Base-by-base conservation (phyloP, 2,797 vertebrate species). In the Aselliscus stoliczkanus region DNA sequence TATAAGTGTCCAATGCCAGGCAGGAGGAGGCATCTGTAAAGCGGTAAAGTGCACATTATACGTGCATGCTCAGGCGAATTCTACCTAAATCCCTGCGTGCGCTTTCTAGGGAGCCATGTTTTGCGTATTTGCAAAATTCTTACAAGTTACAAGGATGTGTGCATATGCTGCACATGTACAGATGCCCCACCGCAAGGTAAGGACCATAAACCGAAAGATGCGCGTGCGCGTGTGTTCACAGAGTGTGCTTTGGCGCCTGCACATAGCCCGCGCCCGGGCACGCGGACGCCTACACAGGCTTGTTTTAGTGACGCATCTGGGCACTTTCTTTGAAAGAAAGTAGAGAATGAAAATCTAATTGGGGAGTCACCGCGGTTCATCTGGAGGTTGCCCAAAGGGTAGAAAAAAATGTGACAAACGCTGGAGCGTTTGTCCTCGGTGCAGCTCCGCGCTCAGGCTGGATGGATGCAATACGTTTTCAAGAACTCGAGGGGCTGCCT, bases 271-370 rank as follows among this genome's bases (percentile, higher is more conserved):
- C 34, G 44, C 94, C 75, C 85, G 73, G 82, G 86, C 81, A 83
- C 67, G 37, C 23, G 60, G 88, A 90, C 70, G 87, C 83, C 95
- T 80, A 82, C 82, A 85, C 73, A 83, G 56, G 54, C 88, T 44
- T 69, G 88, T 88, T 95, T 83, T 56, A 54, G 79, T 69, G 88
- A 83, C 31, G 39, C 86, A 89, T 95, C 75, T 97, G 95, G 79
- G 37, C 96, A 92, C 79, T 95, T 95, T 88, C 64, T 90, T 93
- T 81, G 37, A 97, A 95, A 95, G 90, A 95, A 77, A 88, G 82
- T 76, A 72, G 47, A 54, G 89, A 94, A 90, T 83, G 50, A 96
- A 93, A 88, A 64, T 75, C 76, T 58, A 95, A 94, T 94, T 81
- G 93, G 82, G 13, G 72, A 94, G 81, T 96, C 81, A 95, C 69